Evolutionary conservation across 2,797 vertebrate genomes (phyloP).

Genomic region (Sternotherus odoratus): DNA sequence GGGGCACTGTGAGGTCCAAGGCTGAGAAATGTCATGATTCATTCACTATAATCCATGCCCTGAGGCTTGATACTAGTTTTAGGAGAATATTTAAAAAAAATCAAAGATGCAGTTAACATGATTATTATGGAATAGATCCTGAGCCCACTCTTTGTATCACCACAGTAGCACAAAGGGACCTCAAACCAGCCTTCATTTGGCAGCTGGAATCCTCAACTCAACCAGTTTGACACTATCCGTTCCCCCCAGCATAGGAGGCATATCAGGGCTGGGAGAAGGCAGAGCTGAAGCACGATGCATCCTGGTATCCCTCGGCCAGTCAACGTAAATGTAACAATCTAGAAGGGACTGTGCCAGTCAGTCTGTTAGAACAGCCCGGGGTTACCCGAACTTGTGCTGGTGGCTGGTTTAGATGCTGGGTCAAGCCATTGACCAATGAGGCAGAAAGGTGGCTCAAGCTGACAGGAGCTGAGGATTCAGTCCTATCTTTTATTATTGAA

Average conservation of each 20-base stretch:
- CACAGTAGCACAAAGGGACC: background rate
- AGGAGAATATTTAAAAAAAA: too few relatives aligned
- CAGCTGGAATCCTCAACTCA: background rate
- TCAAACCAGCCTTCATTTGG: background rate
- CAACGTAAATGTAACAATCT: background rate
- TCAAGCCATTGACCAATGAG: constrained; percentile 13
- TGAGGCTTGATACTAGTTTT: background rate
- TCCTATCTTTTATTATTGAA: background rate
- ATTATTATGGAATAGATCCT: background rate
- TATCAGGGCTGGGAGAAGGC: background rate
- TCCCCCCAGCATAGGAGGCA: background rate
- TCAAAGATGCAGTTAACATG: background rate
- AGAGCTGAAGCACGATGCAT: background rate
- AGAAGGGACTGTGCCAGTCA: constrained; percentile 29
- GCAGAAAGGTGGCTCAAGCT: background rate
- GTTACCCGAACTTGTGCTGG: background rate
- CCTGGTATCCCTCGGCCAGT: background rate
- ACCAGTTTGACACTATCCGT: background rate
- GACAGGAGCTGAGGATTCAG: accelerated
- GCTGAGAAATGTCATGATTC: background rate
- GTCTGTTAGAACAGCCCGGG: background rate
- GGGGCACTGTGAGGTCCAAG: background rate
- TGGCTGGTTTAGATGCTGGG: background rate
- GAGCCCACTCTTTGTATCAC: background rate
- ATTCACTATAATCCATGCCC: background rate